A percentile compares a stretch with the other conserved stretches of the same genome.
Evolutionary conservation across 1,140 invertebrate genomes (phyloP).

Genomic region (Berghia stephanieae): DNA sequence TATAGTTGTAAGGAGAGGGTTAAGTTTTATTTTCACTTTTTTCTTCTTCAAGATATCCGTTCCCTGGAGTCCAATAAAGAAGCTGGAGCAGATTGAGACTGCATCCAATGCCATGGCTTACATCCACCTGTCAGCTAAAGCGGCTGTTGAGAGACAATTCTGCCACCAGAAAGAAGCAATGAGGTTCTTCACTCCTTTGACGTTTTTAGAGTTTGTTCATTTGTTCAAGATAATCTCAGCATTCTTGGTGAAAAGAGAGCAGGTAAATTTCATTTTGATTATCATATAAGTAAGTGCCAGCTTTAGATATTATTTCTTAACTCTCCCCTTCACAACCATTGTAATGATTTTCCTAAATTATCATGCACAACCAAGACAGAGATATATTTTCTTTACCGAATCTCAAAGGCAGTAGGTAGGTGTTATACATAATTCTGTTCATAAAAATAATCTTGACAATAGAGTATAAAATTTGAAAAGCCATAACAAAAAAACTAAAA

Average conservation of each 20-base stretch:
- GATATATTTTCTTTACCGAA: no score
- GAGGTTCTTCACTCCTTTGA: constrained; percentile 58
- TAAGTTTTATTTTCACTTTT: neutral
- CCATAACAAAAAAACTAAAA: no score
- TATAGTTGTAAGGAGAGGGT: no score
- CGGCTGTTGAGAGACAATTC: constrained; percentile 54
- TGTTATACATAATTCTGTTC: no score
- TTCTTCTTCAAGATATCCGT: constrained; percentile 47
- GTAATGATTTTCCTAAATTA: no score
- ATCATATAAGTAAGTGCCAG: no score
- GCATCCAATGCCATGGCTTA: constrained; percentile 61
- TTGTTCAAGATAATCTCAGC: constrained; percentile 58
- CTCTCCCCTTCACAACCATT: no score
- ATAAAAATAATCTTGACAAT: no score
- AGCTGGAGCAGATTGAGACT: constrained; percentile 51
- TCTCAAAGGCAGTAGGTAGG: no score
- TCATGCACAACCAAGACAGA: no score
- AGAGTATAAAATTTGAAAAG: no score
- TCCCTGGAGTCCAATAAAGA: constrained; percentile 51
- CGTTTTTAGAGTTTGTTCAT: constrained; percentile 63
- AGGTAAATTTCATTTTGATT: constrained; percentile 41
- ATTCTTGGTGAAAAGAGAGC: constrained; percentile 55
- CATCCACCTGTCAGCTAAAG: constrained; percentile 58
- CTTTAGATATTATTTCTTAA: no score
- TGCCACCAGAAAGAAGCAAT: constrained; percentile 60